These are phyloP conservation scores for Rhingia rostrata DNA, from an alignment of 2,888 invertebrate species.

Conservation along the genomic window DNA sequence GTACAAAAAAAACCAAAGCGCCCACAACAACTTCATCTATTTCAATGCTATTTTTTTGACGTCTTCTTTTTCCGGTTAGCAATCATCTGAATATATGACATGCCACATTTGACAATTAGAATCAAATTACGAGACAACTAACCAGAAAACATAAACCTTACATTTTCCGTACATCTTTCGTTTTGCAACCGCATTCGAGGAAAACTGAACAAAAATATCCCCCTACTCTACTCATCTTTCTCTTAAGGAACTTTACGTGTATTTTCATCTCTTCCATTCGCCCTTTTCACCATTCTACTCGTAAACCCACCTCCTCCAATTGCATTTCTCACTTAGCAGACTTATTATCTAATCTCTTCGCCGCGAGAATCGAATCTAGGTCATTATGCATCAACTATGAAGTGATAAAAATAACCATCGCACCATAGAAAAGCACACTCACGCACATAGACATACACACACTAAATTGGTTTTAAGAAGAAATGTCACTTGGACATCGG, in stretches of 20 bases:
- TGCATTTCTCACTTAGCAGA: constrained; percentile 73
- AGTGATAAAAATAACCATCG: constrained; percentile 72
- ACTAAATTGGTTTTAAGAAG: constrained; percentile 56
- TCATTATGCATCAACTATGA: constrained; percentile 75
- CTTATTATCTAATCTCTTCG: constrained; percentile 74
- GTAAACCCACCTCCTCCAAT: constrained; percentile 61
- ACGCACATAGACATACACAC: constrained; percentile 38
- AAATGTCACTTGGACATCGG: constrained; percentile 66
- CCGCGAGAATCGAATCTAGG: constrained; percentile 71
- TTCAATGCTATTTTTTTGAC: neutral
- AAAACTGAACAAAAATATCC: constrained; percentile 8
- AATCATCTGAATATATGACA: constrained; percentile 14
- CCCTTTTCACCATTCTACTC: constrained; percentile 44
- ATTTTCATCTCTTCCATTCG: constrained; percentile 58
- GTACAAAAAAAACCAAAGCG: too few relatives aligned
- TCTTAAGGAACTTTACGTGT: constrained; percentile 19
- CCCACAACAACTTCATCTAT: too few relatives aligned
- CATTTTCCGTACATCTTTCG: constrained; percentile 18
- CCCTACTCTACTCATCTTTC: constrained; percentile 1
- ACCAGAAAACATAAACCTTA: constrained; percentile 49
- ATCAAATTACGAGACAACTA: constrained; percentile 40
- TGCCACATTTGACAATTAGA: constrained; percentile 51
- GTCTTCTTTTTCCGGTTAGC: neutral
- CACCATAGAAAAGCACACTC: constrained; percentile 47
- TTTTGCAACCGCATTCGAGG: constrained; percentile 38